phyloP scores from a whole-genome alignment of 2,888 invertebrate genomes.

The Miltochrista miniata region DNA sequence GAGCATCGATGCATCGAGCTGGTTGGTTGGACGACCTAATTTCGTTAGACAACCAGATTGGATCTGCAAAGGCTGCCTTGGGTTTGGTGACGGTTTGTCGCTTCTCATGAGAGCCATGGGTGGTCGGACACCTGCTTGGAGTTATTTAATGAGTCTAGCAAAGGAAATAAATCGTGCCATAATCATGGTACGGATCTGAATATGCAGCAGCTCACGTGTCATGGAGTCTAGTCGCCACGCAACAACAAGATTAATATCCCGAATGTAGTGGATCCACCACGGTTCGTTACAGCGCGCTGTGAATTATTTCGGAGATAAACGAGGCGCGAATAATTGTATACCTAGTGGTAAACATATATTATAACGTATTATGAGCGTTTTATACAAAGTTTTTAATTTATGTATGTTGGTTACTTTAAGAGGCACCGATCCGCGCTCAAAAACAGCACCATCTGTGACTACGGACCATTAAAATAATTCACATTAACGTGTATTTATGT shows the following conservation, averaged over 20 bases:
- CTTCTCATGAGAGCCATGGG: no score
- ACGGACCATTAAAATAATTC: neutral
- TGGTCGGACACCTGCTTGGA: no score
- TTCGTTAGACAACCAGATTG: no score
- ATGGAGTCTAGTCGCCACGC: neutral
- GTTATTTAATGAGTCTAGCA: no score
- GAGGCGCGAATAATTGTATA: slow-evolving; percentile 1
- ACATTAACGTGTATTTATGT: neutral
- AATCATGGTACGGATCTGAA: no score
- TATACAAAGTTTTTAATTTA: slow-evolving; percentile 4
- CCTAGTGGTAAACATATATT: slow-evolving; percentile 3
- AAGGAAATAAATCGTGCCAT: no score
- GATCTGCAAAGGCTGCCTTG: no score
- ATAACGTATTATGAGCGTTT: slow-evolving; percentile 1
- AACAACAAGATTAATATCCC: neutral
- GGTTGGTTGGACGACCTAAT: no score
- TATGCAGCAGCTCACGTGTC: no score
- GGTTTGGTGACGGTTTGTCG: no score
- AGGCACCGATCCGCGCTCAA: neutral
- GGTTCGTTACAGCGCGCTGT: neutral
- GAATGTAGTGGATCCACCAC: neutral
- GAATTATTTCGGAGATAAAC: neutral
- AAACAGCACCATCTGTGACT: neutral
- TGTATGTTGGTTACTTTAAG: slow-evolving; percentile 1
- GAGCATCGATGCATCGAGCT: no score